phyloP scores from a whole-genome alignment of 2,797 vertebrate species.

The Hydrophis major region DNA sequence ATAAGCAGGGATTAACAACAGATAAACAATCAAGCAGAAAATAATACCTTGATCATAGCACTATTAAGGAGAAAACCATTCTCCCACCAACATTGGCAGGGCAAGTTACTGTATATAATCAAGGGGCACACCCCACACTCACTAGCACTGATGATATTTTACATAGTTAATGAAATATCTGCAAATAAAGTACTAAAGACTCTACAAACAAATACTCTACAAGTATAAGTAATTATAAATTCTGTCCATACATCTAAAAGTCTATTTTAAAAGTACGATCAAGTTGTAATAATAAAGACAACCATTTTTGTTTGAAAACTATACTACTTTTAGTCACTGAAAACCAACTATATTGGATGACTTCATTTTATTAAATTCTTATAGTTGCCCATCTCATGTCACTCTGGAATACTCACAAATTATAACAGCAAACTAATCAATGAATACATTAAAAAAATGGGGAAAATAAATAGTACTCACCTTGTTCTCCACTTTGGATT shows the following conservation, averaged over 20 bases:
- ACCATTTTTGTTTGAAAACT: background rate
- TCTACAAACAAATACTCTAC: background rate
- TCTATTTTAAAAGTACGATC: background rate
- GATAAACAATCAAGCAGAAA: background rate
- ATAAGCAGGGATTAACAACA: background rate
- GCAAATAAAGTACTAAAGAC: background rate
- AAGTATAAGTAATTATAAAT: background rate
- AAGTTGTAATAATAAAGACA: background rate
- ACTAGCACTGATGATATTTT: background rate
- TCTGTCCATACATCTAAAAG: background rate
- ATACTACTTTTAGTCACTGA: background rate
- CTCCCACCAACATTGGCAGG: background rate
- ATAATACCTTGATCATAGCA: background rate
- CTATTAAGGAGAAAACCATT: background rate
- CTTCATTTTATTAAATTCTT: background rate
- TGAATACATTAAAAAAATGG: background rate
- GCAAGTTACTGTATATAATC: background rate
- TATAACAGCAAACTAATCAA: background rate
- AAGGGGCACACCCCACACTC: background rate
- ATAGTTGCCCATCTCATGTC: background rate
- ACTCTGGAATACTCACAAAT: background rate
- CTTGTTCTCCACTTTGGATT: slow-evolving; percentile 14
- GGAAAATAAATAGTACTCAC: slow-evolving; percentile 3
- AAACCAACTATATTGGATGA: background rate
- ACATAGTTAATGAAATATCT: background rate